These are phyloP conservation scores for Hippocampus guttulatus DNA, from an alignment of 2,113 vertebrate species.

Conservation along the genomic window DNA sequence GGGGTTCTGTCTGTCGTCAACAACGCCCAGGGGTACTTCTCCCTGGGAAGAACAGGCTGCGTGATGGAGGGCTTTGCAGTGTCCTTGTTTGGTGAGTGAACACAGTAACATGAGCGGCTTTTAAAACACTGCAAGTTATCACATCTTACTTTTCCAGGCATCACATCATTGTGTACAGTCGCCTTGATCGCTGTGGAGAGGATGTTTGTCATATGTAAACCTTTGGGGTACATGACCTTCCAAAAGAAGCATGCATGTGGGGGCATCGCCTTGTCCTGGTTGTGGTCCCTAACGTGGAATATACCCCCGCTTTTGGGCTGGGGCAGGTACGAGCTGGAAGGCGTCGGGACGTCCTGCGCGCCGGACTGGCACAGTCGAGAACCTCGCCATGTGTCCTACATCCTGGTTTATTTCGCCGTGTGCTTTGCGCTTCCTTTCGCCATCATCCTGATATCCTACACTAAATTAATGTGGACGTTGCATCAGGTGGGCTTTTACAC, in stretches of 20 bases:
- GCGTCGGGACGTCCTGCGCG: conserved; percentile 70
- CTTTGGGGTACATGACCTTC: conserved; percentile 62
- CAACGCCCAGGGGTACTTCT: conserved; percentile 69
- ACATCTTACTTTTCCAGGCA: conserved; percentile 48
- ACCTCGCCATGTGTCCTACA: conserved; percentile 69
- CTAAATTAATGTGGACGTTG: conserved; percentile 66
- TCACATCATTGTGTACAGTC: conserved; percentile 72
- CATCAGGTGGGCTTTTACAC: conserved; percentile 54
- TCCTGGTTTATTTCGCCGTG: conserved; percentile 67
- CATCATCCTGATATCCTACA: conserved; percentile 63
- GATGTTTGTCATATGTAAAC: conserved; percentile 71
- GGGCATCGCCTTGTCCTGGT: conserved; percentile 65
- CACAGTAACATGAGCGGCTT: not conserved
- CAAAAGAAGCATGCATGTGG: conserved; percentile 57
- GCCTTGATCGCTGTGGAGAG: conserved; percentile 73
- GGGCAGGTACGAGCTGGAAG: conserved; percentile 74
- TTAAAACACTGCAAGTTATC: not conserved
- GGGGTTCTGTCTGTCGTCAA: conserved; percentile 68
- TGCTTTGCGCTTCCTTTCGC: conserved; percentile 71
- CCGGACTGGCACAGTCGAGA: conserved; percentile 73
- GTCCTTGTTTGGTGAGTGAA: conserved; percentile 69
- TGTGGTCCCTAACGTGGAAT: conserved; percentile 74
- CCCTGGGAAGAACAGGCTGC: conserved; percentile 66
- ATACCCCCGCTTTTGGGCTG: conserved; percentile 71
- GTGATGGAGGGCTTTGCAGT: conserved; percentile 73